phyloP scores from a whole-genome alignment of 2,113 vertebrate genomes.

The Haemorhous mexicanus region DNA sequence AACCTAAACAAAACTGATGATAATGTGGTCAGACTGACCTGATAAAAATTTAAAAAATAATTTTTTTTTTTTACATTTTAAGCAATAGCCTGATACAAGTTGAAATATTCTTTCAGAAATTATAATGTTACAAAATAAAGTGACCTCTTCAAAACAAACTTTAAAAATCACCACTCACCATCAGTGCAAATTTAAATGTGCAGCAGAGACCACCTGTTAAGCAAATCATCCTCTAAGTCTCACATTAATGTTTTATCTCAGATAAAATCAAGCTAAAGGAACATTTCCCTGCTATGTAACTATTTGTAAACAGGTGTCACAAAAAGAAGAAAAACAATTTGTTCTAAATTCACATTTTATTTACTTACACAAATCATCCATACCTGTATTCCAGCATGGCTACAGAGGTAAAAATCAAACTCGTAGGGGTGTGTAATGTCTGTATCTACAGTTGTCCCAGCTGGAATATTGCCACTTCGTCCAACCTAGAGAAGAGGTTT shows the following conservation, averaged over 20 bases:
- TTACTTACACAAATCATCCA: neutral
- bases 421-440: slow-evolving; percentile 98
- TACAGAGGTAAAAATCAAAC: slow-evolving; percentile 99
- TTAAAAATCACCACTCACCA: neutral
- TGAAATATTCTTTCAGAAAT: neutral
- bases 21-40: neutral
- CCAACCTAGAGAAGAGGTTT: slow-evolving; percentile 80
- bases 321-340: neutral
- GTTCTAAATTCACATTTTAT: neutral
- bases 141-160: neutral
- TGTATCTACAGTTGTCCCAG: slow-evolving; percentile 96
- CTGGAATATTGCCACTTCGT: slow-evolving; percentile 98
- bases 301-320: neutral
- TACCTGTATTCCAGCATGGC: slow-evolving; percentile 99
- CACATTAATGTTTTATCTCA: neutral
- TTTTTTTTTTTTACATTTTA: neutral
- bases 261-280: neutral
- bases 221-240: neutral
- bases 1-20: neutral
- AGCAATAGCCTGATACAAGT: neutral
- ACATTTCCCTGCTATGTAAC: neutral
- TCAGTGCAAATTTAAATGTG: neutral
- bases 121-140: neutral
- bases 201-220: neutral
- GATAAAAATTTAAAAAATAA: neutral